Evolutionary conservation across 2,888 invertebrate genomes (phyloP).

Genomic region (Girardia tigrina): DNA sequence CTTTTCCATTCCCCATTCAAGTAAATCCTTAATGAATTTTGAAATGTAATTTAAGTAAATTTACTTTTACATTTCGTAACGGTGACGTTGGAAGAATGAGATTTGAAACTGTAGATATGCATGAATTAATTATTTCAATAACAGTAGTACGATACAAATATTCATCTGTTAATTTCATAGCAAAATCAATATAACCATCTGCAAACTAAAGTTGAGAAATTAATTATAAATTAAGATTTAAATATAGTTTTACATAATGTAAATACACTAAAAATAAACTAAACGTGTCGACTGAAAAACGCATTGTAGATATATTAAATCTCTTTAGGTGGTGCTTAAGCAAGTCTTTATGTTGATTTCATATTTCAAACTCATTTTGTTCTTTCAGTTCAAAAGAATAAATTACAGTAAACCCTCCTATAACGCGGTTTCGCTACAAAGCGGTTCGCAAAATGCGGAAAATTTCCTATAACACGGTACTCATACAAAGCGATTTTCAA

Average conservation of each 20-base stretch:
- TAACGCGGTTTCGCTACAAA: too few species aligned
- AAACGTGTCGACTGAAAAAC: too few species aligned
- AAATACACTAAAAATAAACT: too few species aligned
- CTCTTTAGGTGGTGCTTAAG: too few species aligned
- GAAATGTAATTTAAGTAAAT: neutral
- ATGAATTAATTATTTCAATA: neutral
- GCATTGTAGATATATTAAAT: too few species aligned
- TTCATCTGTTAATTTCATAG: neutral
- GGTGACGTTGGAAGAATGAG: constrained; percentile 4
- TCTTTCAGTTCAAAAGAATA: too few species aligned
- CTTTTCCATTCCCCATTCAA: constrained; percentile 4
- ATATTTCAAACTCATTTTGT: too few species aligned
- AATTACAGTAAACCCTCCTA: too few species aligned
- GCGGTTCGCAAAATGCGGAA: too few species aligned
- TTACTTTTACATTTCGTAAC: neutral
- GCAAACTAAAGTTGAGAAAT: neutral
- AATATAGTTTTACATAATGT: neutral
- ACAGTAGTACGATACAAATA: neutral
- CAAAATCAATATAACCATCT: neutral
- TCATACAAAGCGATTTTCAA: too few species aligned
- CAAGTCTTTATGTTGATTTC: too few species aligned
- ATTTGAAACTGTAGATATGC: neutral
- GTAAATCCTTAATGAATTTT: neutral
- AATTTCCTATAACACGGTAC: too few species aligned
- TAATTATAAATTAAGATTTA: neutral